phyloP scores from a whole-genome alignment of 2,113 vertebrate genomes.

The Trichechus manatus region DNA sequence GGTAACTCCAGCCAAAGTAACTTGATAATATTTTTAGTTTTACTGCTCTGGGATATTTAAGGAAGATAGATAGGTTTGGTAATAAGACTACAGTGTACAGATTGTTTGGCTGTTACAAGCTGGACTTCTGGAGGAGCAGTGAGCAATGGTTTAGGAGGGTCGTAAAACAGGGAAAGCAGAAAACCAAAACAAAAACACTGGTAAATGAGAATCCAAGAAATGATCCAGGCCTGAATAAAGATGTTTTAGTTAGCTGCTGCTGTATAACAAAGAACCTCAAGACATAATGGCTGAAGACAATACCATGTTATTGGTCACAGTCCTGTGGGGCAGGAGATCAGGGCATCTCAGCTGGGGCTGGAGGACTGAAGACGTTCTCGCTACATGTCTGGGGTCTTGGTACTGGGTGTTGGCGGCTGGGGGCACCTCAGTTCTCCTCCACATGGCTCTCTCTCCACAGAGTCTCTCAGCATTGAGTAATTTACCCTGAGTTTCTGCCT shows the following conservation, averaged over 20 bases:
- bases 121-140: not conserved
- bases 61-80: not conserved
- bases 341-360: no score
- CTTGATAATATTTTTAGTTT: conserved; percentile 17
- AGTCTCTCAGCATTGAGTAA: no score
- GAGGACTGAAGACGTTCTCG: rapidly evolving
- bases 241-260: rapidly evolving
- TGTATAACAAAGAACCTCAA: rapidly evolving
- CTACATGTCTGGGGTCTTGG: not conserved
- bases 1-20: conserved; percentile 23
- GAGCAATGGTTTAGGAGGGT: conserved; percentile 21
- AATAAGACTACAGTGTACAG: not conserved
- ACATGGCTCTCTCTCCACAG: rapidly evolving
- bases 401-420: not conserved
- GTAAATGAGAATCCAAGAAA: not conserved
- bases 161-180: not conserved
- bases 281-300: rapidly evolving
- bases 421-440: rapidly evolving
- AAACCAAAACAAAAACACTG: not conserved
- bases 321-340: no score
- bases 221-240: not conserved
- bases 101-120: not conserved
- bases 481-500: not conserved
- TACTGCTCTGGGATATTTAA: not conserved
- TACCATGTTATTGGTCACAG: rapidly evolving